phyloP scores from a whole-genome alignment of 2,797 vertebrate genomes.

The Fundulus diaphanus region DNA sequence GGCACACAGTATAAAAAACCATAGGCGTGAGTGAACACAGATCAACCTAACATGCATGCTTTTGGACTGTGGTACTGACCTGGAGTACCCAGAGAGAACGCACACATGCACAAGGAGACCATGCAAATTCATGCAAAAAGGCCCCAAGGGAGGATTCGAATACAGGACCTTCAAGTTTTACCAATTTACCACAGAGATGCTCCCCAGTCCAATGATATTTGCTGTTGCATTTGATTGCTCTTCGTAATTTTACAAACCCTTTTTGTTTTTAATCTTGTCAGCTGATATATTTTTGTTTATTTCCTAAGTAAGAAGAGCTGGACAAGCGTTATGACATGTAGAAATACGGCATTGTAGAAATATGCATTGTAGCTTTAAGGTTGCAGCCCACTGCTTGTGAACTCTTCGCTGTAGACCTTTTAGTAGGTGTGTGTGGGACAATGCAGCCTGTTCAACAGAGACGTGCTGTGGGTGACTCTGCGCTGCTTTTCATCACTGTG shows the following conservation, averaged over 20 bases:
- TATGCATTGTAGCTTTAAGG: too few relatives aligned
- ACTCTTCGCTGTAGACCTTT: not conserved
- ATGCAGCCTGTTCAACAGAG: constrained; percentile 12
- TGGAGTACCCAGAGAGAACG: not conserved
- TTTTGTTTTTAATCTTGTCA: not conserved
- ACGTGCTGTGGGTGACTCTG: constrained; percentile 40
- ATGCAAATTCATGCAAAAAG: not conserved
- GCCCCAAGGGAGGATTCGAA: too few relatives aligned
- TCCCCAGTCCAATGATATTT: not conserved
- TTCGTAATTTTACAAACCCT: not conserved
- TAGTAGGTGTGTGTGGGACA: constrained; percentile 5
- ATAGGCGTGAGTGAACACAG: too few relatives aligned
- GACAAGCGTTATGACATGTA: too few relatives aligned
- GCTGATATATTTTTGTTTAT: too few relatives aligned
- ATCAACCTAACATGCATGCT: not conserved
- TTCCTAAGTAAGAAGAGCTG: too few relatives aligned
- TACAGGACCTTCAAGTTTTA: too few relatives aligned
- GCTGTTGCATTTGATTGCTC: not conserved
- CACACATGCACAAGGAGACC: not conserved
- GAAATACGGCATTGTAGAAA: constrained; percentile 4
- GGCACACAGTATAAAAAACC: not conserved
- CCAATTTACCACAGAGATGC: too few relatives aligned
- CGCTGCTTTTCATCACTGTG: constrained; percentile 47
- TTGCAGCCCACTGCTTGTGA: constrained; percentile 4
- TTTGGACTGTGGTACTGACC: not conserved